Base-by-base conservation (phyloP, 2,113 vertebrate species). In the Nothobranchius furzeri region DNA sequence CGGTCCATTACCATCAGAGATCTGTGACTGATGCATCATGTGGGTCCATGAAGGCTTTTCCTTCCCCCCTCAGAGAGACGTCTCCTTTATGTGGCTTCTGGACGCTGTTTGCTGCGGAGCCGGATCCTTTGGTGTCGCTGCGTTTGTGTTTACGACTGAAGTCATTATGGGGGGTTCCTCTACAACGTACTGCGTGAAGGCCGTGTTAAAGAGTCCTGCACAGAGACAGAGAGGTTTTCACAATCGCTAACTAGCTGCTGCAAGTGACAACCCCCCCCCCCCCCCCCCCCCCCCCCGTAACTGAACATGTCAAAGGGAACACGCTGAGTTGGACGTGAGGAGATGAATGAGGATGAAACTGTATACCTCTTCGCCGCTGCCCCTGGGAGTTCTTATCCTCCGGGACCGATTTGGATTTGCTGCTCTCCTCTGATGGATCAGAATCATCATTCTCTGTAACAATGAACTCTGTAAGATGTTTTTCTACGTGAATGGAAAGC, bases 361-460 rank as follows among this genome's bases (percentile, higher is more conserved):
- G 37, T 7, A 2, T 92, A 96, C 95, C 89, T 54, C 82, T 90
- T 51, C 76, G 47, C 0, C 88, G 90, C 75, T 90, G 93, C 78
- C 89, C 91, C 0, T 93, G 86, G 47, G 74, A 56, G 0, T 73
- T 90, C 37, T 76, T 93, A 42, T 96, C 95, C 56, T 98, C 95
- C 0, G 93, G 93, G 73, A 91, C 94, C 46, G 93, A 92, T 76
- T 94, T 96, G 1, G 95, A 95, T 91, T 91, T 96, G 42, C 89
- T 95, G 83, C 95, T 97, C 65, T 96, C 95, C 43, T 94, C 73
- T 0, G 95, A 95, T 53, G 94, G 90, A 49, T 94, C 89, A 1
- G 93, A 93, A 46, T 92, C 92, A 70, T 96, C 95, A 87, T 93
- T 97, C 84, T 98, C 96, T 98, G 88, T 73, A 75, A 88, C 71